These are phyloP conservation scores for Drosophila multiciliata DNA, from an alignment of 2,888 invertebrate genomes.

Conservation along the genomic window DNA sequence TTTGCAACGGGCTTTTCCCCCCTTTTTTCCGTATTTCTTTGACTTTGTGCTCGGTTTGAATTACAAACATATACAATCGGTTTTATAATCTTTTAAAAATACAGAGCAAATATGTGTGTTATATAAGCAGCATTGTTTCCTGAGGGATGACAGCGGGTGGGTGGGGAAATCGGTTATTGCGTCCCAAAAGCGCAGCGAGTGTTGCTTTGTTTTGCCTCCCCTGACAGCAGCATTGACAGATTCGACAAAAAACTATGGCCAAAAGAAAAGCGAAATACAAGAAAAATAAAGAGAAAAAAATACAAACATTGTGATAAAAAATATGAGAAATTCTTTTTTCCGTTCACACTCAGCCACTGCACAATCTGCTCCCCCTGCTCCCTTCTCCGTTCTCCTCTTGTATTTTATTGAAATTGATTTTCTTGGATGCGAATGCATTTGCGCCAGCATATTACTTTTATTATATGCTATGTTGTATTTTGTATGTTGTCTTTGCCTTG, in stretches of 20 bases:
- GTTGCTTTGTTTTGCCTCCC: conserved; percentile 67
- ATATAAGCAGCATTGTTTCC: conserved; percentile 33
- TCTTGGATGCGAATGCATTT: conserved; percentile 77
- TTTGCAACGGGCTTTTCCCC: conserved; percentile 17
- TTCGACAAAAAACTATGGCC: conserved; percentile 78
- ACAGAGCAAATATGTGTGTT: conserved; percentile 73
- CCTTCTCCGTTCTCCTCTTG: conserved; percentile 48
- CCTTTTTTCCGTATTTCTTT: conserved; percentile 12
- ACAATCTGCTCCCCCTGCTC: neutral
- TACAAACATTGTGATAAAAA: conserved; percentile 48
- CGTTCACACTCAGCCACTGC: neutral
- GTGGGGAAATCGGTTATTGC: conserved; percentile 6
- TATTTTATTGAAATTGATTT: conserved; percentile 80
- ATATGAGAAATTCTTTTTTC: conserved; percentile 48
- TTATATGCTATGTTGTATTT: conserved; percentile 66
- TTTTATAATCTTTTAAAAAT: conserved; percentile 78
- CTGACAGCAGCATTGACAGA: conserved; percentile 74
- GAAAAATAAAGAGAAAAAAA: neutral
- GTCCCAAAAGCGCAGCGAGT: conserved; percentile 73
- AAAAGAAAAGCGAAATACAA: conserved; percentile 40
- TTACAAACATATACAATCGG: conserved; percentile 39
- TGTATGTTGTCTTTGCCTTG: conserved; percentile 45
- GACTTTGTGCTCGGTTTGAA: conserved; percentile 40
- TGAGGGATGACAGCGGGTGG: neutral
- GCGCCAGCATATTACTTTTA: conserved; percentile 80